Conservation (phyloP, 2,888 invertebrate species). For the Platynereis dumerilii region DNA sequence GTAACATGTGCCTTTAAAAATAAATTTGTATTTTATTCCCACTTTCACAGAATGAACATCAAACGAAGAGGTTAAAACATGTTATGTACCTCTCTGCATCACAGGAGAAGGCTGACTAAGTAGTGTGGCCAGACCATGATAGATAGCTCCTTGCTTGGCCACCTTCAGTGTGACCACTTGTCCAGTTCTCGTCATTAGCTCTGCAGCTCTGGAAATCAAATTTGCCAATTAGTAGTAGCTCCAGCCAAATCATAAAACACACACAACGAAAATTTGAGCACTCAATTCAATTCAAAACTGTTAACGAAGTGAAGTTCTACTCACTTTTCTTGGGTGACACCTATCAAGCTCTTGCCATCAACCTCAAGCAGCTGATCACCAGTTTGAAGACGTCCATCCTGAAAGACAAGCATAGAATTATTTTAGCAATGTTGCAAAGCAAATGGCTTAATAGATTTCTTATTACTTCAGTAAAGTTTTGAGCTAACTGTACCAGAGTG, state of each 20-base stretch:
- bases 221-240: too few relatives aligned
- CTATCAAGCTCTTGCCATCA: constrained; percentile 93
- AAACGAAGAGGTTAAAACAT: too few relatives aligned
- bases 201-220: constrained; percentile 80
- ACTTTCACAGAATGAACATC: too few relatives aligned
- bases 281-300: too few relatives aligned
- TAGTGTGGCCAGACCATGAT: constrained; percentile 92
- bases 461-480: neutral
- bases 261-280: too few relatives aligned
- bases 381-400: constrained; percentile 92
- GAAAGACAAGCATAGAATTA: constrained; percentile 32
- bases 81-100: constrained; percentile 48
- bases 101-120: constrained; percentile 87
- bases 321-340: constrained; percentile 74
- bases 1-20: too few relatives aligned
- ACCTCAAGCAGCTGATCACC: constrained; percentile 97
- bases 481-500: too few relatives aligned
- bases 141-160: constrained; percentile 96
- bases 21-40: too few relatives aligned
- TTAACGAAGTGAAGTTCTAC: constrained; percentile 36
- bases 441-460: too few relatives aligned
- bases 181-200: constrained; percentile 92
- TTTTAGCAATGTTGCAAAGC: neutral
- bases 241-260: too few relatives aligned
- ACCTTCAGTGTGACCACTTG: constrained; percentile 93